Evolutionary conservation across 2,797 vertebrate species (phyloP), one percentile per base, ranked within the genome.

Genomic region (Diplodus sargus): DNA sequence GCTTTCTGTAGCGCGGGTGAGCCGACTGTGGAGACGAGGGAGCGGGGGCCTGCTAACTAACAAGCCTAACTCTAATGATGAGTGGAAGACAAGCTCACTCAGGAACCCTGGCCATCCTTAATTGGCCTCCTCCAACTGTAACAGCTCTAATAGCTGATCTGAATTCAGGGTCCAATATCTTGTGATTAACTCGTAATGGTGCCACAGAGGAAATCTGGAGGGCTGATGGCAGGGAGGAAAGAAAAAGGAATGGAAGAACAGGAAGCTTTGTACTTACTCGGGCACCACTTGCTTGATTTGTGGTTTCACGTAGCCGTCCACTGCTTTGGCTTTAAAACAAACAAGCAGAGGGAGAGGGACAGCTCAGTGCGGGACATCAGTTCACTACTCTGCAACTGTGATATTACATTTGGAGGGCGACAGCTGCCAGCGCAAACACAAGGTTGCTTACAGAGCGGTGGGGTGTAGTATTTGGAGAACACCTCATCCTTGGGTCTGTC

Each of bases 201-300:
- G 84, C 67, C 75, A 75, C 34, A 56, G 74, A 23, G 57, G 57
- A 34, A 58, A 81, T 28, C 30, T 42, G 63, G 53, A 15, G 57
- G 62, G 49, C 17, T 45, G 56, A 79, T 0, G 43, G 43, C 39
- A 39, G 68, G 18, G 16, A 34, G 45, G 34, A 56, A 28, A 65
- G 25, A 73, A 52, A n/a, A 2, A 17, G 56, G 69, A 22, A 34
- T 39, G n/a, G 2, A 70, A 22, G 68, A 16, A 67, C 13, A 42
- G 28, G 48, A 73, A 74, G 73, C 9, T 1, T 12, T 54, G 52
- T 59, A 96, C 97, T 97, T 95, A 98, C 97, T 98, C 97, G 23
- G 97, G 97, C 76, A 98, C 97, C 83, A 99, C 97, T 94, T 99
- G 98, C 90, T 97, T 99, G 94, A 99, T 99, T 92, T 97, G 97